Percentiles rank a stretch among this genome's conserved stretches.
These are phyloP conservation scores for Drosophila macrospina DNA, from an alignment of 2,888 invertebrate species.

Conservation along the genomic window DNA sequence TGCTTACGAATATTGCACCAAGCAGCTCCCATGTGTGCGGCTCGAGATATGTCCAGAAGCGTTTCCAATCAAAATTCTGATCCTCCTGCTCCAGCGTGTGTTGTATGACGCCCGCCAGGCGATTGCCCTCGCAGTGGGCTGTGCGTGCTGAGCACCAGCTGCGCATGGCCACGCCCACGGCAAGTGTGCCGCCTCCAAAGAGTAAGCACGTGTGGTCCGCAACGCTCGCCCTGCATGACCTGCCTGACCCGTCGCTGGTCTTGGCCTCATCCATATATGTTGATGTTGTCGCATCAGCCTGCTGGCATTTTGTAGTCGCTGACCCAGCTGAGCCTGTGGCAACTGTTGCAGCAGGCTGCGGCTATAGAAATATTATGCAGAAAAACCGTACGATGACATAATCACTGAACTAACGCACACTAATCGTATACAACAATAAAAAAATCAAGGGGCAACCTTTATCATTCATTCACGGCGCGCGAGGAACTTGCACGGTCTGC, in stretches of 20 bases:
- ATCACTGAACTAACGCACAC: slow-evolving; percentile 28
- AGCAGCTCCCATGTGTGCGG: slow-evolving; percentile 92
- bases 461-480: slow-evolving; percentile 29
- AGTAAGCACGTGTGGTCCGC: slow-evolving; percentile 69
- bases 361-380: slow-evolving; percentile 38
- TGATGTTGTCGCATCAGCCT: slow-evolving; percentile 58
- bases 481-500: slow-evolving; percentile 10
- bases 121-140: slow-evolving; percentile 82
- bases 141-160: slow-evolving; percentile 50
- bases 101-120: slow-evolving; percentile 79
- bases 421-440: neutral
- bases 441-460: slow-evolving; percentile 26
- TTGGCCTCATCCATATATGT: slow-evolving; percentile 6
- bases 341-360: slow-evolving; percentile 58
- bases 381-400: slow-evolving; percentile 67
- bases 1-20: slow-evolving; percentile 90
- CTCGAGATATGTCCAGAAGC: slow-evolving; percentile 90
- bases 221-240: slow-evolving; percentile 42
- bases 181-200: slow-evolving; percentile 76
- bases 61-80: slow-evolving; percentile 91
- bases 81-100: slow-evolving; percentile 85
- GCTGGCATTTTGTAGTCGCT: slow-evolving; percentile 60
- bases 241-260: neutral
- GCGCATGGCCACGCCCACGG: slow-evolving; percentile 74
- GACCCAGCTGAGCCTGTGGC: slow-evolving; percentile 49